A percentile compares a stretch with the other conserved stretches of the same genome.
Conservation (phyloP, 2,888 invertebrate genomes). For the Hyalella azteca region DNA sequence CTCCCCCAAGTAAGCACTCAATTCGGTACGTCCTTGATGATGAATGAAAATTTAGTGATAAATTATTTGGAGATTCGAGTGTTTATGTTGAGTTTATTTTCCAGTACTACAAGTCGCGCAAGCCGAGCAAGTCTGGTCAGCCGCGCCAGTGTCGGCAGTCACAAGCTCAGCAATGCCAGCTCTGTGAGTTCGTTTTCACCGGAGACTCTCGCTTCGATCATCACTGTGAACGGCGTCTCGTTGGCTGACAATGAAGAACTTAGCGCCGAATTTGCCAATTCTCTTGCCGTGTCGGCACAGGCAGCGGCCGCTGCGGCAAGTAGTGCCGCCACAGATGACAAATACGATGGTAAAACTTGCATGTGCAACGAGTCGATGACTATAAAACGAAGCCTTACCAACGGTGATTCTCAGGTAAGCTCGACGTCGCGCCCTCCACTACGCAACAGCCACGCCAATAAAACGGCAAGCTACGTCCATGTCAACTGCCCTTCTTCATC, state of each 20-base stretch:
- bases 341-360: background rate
- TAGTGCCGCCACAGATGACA: background rate
- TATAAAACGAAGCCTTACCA: no score
- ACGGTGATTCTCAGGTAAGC: background rate
- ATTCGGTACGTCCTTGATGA: no score
- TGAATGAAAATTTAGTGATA: background rate
- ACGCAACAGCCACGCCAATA: slow-evolving; percentile 18
- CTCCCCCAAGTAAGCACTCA: no score
- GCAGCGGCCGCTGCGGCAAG: background rate
- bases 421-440: background rate
- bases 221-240: slow-evolving; percentile 32
- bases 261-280: slow-evolving; percentile 28
- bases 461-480: slow-evolving; percentile 31
- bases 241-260: slow-evolving; percentile 26
- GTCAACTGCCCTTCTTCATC: slow-evolving; percentile 12
- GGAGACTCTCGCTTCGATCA: slow-evolving; percentile 31
- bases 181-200: slow-evolving; percentile 28
- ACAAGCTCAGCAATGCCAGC: slow-evolving; percentile 21
- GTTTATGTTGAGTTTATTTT: background rate
- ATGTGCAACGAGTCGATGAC: background rate
- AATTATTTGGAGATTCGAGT: background rate
- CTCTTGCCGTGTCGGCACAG: background rate
- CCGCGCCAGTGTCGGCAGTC: slow-evolving; percentile 30
- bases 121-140: slow-evolving; percentile 23
- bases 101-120: slow-evolving; percentile 9